phyloP scores from a whole-genome alignment of 2,113 vertebrate species.

The Heteronetta atricapilla region DNA sequence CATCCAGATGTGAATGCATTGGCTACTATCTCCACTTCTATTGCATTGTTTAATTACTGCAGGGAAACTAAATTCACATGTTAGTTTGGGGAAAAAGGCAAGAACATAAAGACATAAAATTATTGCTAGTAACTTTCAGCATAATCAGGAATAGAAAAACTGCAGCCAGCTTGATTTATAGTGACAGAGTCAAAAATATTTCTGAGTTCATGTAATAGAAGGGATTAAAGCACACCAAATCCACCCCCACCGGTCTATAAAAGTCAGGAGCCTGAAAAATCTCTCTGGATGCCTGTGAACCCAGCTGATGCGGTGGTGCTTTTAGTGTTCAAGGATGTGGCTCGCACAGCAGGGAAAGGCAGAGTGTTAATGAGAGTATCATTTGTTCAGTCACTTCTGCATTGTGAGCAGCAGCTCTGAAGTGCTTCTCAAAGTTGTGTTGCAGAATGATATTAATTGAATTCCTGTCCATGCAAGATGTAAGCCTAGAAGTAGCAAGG shows the following conservation, averaged over 20 bases:
- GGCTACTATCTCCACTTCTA: not conserved
- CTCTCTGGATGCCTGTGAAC: slow-evolving; percentile 42
- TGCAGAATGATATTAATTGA: slow-evolving; percentile 61
- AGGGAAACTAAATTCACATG: not conserved
- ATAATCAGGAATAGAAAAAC: slow-evolving; percentile 45
- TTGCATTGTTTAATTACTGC: not conserved
- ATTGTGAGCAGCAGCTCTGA: slow-evolving; percentile 55
- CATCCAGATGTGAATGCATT: not conserved
- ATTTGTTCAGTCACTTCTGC: slow-evolving; percentile 45
- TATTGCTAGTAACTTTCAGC: slow-evolving; percentile 47
- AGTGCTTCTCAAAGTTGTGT: slow-evolving; percentile 35
- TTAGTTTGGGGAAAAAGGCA: not conserved
- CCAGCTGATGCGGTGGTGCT: slow-evolving; percentile 58
- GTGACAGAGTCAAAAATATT: slow-evolving; percentile 40
- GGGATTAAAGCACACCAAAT: slow-evolving; percentile 56
- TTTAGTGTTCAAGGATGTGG: slow-evolving; percentile 56
- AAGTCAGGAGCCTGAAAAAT: slow-evolving; percentile 70
- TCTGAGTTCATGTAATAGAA: slow-evolving; percentile 52
- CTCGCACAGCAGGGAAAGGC: slow-evolving; percentile 60
- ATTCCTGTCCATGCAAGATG: slow-evolving; percentile 17
- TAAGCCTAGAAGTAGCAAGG: not conserved
- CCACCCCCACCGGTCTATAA: slow-evolving; percentile 42
- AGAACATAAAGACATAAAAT: slow-evolving; percentile 34
- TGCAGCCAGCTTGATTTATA: slow-evolving; percentile 40
- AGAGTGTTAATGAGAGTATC: slow-evolving; percentile 57